These are phyloP conservation scores for Chloromyia formosa DNA, from an alignment of 2,888 invertebrate genomes.

Conservation along the genomic window DNA sequence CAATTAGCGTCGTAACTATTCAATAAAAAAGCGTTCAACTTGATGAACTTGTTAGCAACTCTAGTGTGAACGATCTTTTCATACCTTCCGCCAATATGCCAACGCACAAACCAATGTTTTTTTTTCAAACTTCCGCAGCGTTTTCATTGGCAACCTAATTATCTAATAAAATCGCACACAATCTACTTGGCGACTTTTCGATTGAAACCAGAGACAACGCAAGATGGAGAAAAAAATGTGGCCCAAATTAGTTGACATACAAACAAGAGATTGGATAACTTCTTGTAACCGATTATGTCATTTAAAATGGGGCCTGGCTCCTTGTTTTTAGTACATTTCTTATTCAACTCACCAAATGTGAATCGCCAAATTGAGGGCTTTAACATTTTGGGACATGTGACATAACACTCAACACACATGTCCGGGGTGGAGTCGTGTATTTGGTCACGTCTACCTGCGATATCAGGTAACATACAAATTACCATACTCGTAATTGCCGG, in stretches of 20 bases:
- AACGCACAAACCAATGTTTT: not conserved
- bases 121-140: not conserved
- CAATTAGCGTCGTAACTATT: too few relatives aligned
- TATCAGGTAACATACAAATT: too few relatives aligned
- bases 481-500: too few relatives aligned
- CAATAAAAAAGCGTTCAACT: too few relatives aligned
- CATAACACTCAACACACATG: too few relatives aligned
- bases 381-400: too few relatives aligned
- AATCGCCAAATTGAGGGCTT: too few relatives aligned
- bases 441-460: too few relatives aligned
- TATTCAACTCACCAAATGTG: too few relatives aligned
- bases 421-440: too few relatives aligned
- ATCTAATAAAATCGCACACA: conserved; percentile 16
- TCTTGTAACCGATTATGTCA: conserved; percentile 6
- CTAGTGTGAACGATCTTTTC: not conserved
- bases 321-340: too few relatives aligned
- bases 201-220: conserved; percentile 5
- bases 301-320: not conserved
- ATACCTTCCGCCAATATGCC: not conserved
- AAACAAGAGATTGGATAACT: conserved; percentile 7
- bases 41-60: conserved; percentile 18
- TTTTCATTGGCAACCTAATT: not conserved
- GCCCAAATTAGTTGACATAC: conserved; percentile 5
- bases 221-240: not conserved
- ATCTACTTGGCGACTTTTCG: not conserved